Base-by-base conservation (phyloP, 2,113 vertebrate genomes). In the Bolborhynchus lineola region DNA sequence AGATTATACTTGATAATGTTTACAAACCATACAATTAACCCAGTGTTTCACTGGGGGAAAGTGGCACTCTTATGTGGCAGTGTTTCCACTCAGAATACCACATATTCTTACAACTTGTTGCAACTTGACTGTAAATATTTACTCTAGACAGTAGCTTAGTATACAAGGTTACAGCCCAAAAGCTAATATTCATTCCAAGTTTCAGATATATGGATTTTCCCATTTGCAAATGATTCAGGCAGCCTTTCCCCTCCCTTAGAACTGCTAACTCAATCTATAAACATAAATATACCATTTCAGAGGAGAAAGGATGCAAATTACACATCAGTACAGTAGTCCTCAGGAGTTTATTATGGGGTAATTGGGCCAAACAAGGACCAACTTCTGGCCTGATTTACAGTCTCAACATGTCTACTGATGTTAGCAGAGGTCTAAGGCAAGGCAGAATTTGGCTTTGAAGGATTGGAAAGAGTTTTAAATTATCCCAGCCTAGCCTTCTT, bases 101-200 rank as follows among this genome's bases (percentile, higher is more conserved):
- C 35, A 71, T 49, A 91, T 95, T 97, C 95, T 95, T 78, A 93
- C 86, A 71, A 96, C 97, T 95, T 96, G 97, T 97, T 97, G 97
- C 87, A 95, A 96, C 96, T 97, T 95, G 97, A 90, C 90, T 90
- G 95, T 97, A 98, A 97, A 98, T 98, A 98, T 97, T 97, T 97
- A 97, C 68, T 90, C 90, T 63, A 81, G 60, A 75, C 75, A 78
- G 86, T 93, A 88, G 83, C 80, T 87, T 64, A 82, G 93, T 92
- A 95, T 82, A 84, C 60, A 84, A 89, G 64, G 79, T 82, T 95
- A 49, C 72, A 96, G 92, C 94, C 85, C 92, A 92, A 95, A 97
- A 96, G 89, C 67, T 95, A 97, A 88, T 96, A 94, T 96, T 95
- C 86, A 95, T 88, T 92, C 23, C 59, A 70, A 89, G 74, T 87